Evolutionary conservation across 2,113 vertebrate genomes (phyloP).

Genomic region (Rhinopomastus cyanomelas): DNA sequence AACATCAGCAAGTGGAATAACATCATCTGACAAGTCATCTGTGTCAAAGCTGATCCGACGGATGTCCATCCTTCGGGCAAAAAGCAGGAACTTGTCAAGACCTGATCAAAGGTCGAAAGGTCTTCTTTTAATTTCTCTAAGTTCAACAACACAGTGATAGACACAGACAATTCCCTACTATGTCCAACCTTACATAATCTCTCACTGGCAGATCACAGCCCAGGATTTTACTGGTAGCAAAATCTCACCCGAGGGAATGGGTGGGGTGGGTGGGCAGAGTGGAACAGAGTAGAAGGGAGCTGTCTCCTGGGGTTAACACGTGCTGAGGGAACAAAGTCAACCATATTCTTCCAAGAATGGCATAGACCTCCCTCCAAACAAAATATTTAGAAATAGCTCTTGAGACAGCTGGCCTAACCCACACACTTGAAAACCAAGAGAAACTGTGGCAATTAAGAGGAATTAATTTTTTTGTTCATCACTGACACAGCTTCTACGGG

Average conservation of each 20-base stretch:
- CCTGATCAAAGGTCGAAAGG: constrained; percentile 99
- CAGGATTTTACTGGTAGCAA: not conserved
- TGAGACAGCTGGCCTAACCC: not conserved
- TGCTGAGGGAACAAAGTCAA: not conserved
- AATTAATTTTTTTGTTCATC: not conserved
- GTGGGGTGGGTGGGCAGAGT: not conserved
- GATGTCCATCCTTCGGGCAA: constrained; percentile 99
- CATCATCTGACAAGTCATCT: constrained; percentile 94
- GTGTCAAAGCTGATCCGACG: constrained; percentile 99
- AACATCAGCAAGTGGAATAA: constrained; percentile 95
- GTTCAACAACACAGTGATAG: constrained; percentile 82
- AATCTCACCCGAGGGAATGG: not conserved
- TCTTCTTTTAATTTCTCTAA: constrained; percentile 98
- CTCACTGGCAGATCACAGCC: not conserved
- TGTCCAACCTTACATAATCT: not conserved
- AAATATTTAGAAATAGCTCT: not conserved
- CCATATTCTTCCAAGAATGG: not conserved
- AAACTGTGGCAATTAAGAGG: not conserved
- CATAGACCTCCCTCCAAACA: not conserved
- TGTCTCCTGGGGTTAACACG: not conserved
- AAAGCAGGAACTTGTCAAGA: constrained; percentile 99
- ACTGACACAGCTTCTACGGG: not conserved
- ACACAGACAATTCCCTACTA: constrained; percentile 73
- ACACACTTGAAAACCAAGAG: not conserved
- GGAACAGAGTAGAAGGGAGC: not conserved